phyloP scores from a whole-genome alignment of 2,113 vertebrate species.

The Uropsilus gracilis region DNA sequence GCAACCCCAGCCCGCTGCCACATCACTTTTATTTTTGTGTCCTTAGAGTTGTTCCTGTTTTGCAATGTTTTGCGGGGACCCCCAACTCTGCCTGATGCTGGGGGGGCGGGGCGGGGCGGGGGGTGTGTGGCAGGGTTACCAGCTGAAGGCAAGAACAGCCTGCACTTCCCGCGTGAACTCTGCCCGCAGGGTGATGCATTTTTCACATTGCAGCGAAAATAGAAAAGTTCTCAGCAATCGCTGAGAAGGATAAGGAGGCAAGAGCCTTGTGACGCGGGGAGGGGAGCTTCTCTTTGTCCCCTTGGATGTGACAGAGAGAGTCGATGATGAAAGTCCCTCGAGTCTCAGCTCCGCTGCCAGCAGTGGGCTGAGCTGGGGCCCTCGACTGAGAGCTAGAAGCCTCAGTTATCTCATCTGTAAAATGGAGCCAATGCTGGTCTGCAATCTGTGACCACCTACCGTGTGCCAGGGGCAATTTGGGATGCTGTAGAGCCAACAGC shows the following conservation, averaged over 20 bases:
- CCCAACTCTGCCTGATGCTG: slow-evolving; percentile 65
- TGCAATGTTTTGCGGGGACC: slow-evolving; percentile 87
- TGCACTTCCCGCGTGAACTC: slow-evolving; percentile 26
- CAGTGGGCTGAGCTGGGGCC: not conserved
- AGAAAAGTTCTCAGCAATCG: slow-evolving; percentile 31
- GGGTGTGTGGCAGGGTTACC: slow-evolving; percentile 54
- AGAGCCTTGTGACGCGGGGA: not conserved
- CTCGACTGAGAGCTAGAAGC: not conserved
- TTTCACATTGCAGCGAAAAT: not conserved
- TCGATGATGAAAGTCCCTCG: not conserved
- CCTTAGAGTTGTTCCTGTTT: slow-evolving; percentile 90
- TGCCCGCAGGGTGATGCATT: not conserved
- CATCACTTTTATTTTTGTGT: slow-evolving; percentile 82
- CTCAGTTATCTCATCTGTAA: not conserved
- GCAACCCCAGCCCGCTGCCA: slow-evolving; percentile 84
- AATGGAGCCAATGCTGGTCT: not conserved
- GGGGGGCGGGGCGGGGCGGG: slow-evolving; percentile 55
- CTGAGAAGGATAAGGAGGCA: not conserved
- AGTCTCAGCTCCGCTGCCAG: not conserved
- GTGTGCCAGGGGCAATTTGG: not conserved
- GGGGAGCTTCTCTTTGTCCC: not conserved
- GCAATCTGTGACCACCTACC: not conserved
- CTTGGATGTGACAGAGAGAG: not conserved
- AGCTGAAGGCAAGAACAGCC: slow-evolving; percentile 59
- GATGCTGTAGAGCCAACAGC: not conserved